Evolutionary conservation across 2,888 invertebrate genomes (phyloP).

Genomic region (Tanypteryx hageni): DNA sequence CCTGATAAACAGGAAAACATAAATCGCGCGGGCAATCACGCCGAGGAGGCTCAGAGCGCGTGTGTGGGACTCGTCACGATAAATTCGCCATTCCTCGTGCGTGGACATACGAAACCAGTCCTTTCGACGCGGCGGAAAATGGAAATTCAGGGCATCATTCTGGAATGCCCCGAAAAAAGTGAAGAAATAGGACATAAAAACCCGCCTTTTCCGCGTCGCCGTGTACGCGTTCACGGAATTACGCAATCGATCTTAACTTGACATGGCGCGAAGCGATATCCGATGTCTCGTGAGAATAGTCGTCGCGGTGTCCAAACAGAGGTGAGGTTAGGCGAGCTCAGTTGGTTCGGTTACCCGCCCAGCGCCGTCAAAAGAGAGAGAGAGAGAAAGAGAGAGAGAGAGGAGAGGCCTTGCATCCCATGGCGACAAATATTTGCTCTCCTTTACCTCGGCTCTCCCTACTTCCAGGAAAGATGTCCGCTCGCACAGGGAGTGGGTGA

Average conservation of each 20-base stretch:
- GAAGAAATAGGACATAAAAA: background rate
- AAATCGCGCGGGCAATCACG: no score
- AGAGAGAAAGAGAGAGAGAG: no score
- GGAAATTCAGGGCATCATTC: background rate
- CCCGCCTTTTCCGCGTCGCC: background rate
- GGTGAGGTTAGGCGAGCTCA: background rate
- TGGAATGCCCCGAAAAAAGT: background rate
- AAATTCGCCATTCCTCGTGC: no score
- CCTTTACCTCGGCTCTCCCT: slow-evolving; percentile 5
- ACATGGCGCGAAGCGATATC: slow-evolving; percentile 2
- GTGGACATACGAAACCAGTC: background rate
- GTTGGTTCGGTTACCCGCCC: background rate
- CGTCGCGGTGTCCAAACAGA: background rate
- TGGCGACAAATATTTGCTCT: slow-evolving; percentile 55
- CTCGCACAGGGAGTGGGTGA: no score
- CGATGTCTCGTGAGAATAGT: background rate
- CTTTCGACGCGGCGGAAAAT: background rate
- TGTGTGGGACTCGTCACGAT: background rate
- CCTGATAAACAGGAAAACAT: no score
- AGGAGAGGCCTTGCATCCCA: slow-evolving; percentile 41
- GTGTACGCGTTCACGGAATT: background rate
- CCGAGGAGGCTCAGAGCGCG: no score
- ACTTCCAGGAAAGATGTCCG: slow-evolving; percentile 12
- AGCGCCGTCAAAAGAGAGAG: slow-evolving; percentile 15
- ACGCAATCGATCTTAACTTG: slow-evolving; percentile 28